Base-by-base conservation (phyloP, 2,888 invertebrate genomes). In the Galeopsomyia nigrocyanea region DNA sequence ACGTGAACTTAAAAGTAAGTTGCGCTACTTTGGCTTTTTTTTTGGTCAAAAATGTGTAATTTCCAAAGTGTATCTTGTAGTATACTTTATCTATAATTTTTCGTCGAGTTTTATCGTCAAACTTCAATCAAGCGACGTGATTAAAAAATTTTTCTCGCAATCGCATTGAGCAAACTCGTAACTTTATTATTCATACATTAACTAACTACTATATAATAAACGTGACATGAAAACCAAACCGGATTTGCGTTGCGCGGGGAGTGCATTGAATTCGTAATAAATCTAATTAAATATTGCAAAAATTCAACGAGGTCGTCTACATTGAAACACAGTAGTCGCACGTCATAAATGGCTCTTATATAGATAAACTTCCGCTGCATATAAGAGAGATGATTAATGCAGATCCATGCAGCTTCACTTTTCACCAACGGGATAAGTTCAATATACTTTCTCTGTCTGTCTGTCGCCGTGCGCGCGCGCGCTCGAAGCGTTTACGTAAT, bases 1-100 rank as follows among this genome's bases (percentile, higher is more conserved):
- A 62, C 87, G 89, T 55, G 90, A 90, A 82, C 83, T 91, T 46
- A 90, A 89, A 83, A 89, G 91, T 91, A 82, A 90, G 90, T 82
- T 39, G 7, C 10, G 39, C 39, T 10, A 39, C 39, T 7, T 39
- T 7, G 1, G 1, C 13, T 9, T 13, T 39, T 39, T n/a, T n/a
- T n/a, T n/a, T n/a, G n/a, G n/a, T n/a, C n/a, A n/a, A n/a, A n/a
- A n/a, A n/a, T n/a, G n/a, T n/a, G n/a, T n/a, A n/a, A n/a, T 39
- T 39, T 39, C 39, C 39, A 3, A 1, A 10, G 39, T 39, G 39
- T 39, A 13, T 39, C 7, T 1, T 39, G 10, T 39, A n/a, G n/a
- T n/a, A n/a, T 39, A 39, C 39, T 39, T 39, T 10, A 10, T 39
- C 39, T 39, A 39, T 7, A 13, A 39, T 7, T 39, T 39, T 39